Evolutionary conservation across 2,888 invertebrate species (phyloP), one percentile per base, ranked within the genome.

Genomic region (Sinodicranocentrus sp.): DNA sequence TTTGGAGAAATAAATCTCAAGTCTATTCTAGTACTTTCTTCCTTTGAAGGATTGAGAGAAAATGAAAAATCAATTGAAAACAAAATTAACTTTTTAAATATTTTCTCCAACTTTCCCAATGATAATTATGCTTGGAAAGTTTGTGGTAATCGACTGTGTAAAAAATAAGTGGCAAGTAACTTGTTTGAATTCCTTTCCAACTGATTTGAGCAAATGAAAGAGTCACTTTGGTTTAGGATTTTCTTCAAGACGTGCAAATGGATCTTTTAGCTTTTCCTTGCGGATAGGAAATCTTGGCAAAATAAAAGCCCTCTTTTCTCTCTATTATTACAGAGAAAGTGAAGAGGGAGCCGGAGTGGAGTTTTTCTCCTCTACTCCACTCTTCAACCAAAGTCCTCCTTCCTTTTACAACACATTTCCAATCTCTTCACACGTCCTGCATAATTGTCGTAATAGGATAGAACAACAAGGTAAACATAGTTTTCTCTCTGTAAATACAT

Each of bases 371-470:
- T 10, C 2, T 48, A 48, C 48, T 10, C n/a, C 13, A 48, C 10
- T 15, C n/a, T 39, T 39, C 39, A 39, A 13, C 39, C 39, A 39
- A 39, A 39, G 13, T 13, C 39, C 39, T 39, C 5, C 13, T 44
- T 1, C n/a, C n/a, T 44, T 44, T n/a, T 44, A 13, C 21, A 17
- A 54, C 19, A 21, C 57, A 48, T 25, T n/a, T 43, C n/a, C 13
- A 21, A 3, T n/a, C 17, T 44, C 28, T 44, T 44, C 68, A 68
- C 68, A 68, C 44, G 26, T 68, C 52, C 17, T 19, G 17, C 39
- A 52, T 78, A 79, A 71, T 71, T 79, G 71, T 54, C 59, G 26
- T 63, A 78, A 61, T 70, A 63, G 28, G 63, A n/a, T 13, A 54
- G 52, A 70, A 57, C 23, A 13, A 61, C 61, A 26, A 17, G n/a